phyloP scores from a whole-genome alignment of 2,888 invertebrate species.

The Sycophila texana region DNA sequence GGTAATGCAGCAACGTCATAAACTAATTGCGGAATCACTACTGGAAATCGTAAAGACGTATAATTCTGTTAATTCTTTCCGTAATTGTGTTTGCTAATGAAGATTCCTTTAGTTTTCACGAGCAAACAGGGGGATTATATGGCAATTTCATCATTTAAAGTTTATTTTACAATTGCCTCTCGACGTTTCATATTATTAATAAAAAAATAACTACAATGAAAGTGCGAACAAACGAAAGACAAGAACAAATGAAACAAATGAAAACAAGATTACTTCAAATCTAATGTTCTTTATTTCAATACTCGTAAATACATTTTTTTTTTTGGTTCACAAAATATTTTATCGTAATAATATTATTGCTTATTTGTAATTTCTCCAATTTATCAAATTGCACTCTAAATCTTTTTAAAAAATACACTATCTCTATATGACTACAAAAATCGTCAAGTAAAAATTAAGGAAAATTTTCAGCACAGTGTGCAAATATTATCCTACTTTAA shows the following conservation, averaged over 20 bases:
- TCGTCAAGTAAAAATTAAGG: neutral
- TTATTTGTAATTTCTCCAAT: conserved; percentile 24
- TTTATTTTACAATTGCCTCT: conserved; percentile 43
- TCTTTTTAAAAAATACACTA: conserved; percentile 38
- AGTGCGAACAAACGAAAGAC: neutral
- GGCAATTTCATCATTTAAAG: conserved; percentile 25
- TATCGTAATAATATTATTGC: conserved; percentile 35
- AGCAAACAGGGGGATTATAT: neutral
- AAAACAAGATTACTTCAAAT: conserved; percentile 33
- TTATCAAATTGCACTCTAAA: conserved; percentile 36
- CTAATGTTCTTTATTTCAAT: conserved; percentile 46
- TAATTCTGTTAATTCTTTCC: no score
- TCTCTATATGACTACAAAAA: conserved; percentile 11
- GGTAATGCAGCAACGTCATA: no score
- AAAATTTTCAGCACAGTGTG: neutral
- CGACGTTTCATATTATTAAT: neutral
- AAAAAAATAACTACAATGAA: neutral
- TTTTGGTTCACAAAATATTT: conserved; percentile 40
- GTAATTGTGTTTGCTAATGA: neutral
- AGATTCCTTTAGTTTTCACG: neutral
- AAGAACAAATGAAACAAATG: conserved; percentile 23
- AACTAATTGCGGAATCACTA: no score
- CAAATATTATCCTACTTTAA: neutral
- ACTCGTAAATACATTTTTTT: conserved; percentile 33
- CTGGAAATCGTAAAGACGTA: no score